These are phyloP conservation scores for Synodontis membranacea DNA, from an alignment of 2,113 vertebrate genomes.

Conservation along the genomic window DNA sequence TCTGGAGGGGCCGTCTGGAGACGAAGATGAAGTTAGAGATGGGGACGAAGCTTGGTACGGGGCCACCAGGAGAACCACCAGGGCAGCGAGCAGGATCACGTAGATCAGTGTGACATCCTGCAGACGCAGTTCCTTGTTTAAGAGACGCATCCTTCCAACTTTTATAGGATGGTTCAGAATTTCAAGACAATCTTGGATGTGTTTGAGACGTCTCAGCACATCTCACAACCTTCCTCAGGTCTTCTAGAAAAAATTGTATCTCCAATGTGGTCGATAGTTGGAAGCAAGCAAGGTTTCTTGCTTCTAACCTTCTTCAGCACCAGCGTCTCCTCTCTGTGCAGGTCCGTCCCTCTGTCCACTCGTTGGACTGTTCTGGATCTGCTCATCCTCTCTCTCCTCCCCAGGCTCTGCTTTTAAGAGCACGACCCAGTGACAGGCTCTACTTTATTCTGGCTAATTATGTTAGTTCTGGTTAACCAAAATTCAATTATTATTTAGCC, in stretches of 20 bases:
- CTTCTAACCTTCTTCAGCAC: conserved; percentile 46
- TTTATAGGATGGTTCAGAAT: not conserved
- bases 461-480: conserved; percentile 81
- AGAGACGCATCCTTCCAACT: conserved; percentile 62
- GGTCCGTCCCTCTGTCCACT: conserved; percentile 37
- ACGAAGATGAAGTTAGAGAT: not conserved
- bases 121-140: conserved; percentile 68
- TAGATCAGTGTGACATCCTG: conserved; percentile 87
- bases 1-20: conserved; percentile 54
- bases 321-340: not conserved
- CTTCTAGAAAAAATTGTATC: not conserved
- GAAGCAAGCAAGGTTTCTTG: no score
- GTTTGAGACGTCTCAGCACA: not conserved
- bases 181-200: not conserved
- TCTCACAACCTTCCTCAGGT: not conserved
- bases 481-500: conserved; percentile 83
- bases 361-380: conserved; percentile 58
- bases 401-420: conserved; percentile 71
- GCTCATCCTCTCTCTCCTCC: conserved; percentile 1
- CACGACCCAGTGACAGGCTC: conserved; percentile 44
- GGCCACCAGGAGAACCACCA: conserved; percentile 87
- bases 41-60: conserved; percentile 75
- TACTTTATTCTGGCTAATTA: conserved; percentile 76
- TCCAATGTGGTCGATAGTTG: not conserved
- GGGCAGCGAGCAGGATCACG: conserved; percentile 77